Base-by-base conservation (phyloP, 1,140 invertebrate genomes). In the Mactra quadrangularis region DNA sequence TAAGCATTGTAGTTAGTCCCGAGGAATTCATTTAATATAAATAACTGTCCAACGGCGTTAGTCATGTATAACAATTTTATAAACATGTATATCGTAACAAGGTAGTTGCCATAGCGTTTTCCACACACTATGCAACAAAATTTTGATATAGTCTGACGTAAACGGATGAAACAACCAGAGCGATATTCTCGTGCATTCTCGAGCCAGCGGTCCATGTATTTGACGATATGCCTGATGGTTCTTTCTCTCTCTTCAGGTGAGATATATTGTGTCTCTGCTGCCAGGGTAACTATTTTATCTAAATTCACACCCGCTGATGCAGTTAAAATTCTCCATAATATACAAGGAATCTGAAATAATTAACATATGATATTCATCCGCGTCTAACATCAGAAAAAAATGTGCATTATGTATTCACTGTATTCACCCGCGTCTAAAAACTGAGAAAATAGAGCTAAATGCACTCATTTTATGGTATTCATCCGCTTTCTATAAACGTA, bases 291-390 rank as follows among this genome's bases (percentile, higher is more conserved):
- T 38, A 92, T 92, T 74, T 91, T 91, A 84, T 92, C 90, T 31
- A 93, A 84, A 86, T 93, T 91, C 22, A 93, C 92, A 9, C 94
- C 94, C 9, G 93, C 93, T 15, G 93, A 92, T 25, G 90, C 90
- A n/a, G 94, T 93, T 15, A 94, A 86, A 72, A 93, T 94, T 41
- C 94, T 92, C 94, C 94, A 95, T 15, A 95, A 85, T 25, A 94
- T 93, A 79, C 94, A 94, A 0, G 90, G 90, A 19, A 90, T 78
- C 55, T 76, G 57, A 17, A 93, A 33, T 68, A 78, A 11, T n/a
- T n/a, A n/a, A n/a, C n/a, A n/a, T n/a, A n/a, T n/a, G n/a, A n/a
- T n/a, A n/a, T n/a, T n/a, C n/a, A n/a, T n/a, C n/a, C n/a, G n/a
- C n/a, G n/a, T n/a, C n/a, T n/a, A n/a, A n/a, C n/a, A n/a, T n/a